Percentiles rank a stretch among this genome's conserved stretches.
These are phyloP conservation scores for Plectropomus leopardus DNA, from an alignment of 2,113 vertebrate species.

Conservation along the genomic window DNA sequence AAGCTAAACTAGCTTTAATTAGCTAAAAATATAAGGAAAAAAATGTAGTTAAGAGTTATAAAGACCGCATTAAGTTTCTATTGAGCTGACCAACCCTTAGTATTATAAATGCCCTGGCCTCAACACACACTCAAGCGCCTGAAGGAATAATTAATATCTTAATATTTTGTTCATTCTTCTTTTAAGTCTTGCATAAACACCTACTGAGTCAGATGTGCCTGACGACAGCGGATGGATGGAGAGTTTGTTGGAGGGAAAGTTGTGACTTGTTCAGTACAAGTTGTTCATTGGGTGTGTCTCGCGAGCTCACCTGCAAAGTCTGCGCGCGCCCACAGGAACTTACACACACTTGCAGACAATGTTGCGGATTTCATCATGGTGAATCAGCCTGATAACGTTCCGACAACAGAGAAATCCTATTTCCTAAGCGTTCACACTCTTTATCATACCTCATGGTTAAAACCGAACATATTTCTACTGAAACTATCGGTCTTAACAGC, in stretches of 20 bases:
- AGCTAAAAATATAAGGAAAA: too few relatives aligned
- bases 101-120: background rate
- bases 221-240: background rate
- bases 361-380: background rate
- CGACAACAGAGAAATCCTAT: background rate
- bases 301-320: background rate
- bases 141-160: background rate
- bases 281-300: slow-evolving; percentile 27
- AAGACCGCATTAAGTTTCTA: background rate
- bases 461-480: background rate
- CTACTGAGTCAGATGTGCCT: background rate
- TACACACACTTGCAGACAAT: slow-evolving; percentile 27
- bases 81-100: background rate
- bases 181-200: background rate
- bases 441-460: fast-evolving
- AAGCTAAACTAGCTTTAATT: background rate
- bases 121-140: background rate
- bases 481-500: too few relatives aligned
- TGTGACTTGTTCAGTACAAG: slow-evolving; percentile 32
- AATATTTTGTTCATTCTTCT: background rate
- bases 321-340: background rate
- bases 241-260: background rate
- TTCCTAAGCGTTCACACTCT: too few relatives aligned
- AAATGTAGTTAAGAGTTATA: background rate
- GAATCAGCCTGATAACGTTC: background rate